phyloP scores from a whole-genome alignment of 2,888 invertebrate species.

The Autographa gamma region DNA sequence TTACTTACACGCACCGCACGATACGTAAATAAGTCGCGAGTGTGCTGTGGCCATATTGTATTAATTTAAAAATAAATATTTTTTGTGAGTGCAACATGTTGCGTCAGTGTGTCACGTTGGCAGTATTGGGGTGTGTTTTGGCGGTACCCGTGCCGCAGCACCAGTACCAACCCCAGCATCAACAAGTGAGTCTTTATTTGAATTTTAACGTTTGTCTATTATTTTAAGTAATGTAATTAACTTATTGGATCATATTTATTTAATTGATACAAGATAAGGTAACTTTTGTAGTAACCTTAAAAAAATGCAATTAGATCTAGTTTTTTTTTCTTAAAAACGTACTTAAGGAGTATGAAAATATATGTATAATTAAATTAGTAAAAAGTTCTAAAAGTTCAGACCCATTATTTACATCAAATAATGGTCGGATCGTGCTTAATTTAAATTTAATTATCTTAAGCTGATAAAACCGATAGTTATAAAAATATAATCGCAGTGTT shows the following conservation, averaged over 20 bases:
- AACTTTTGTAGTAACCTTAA: background rate
- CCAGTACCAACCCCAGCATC: slow-evolving; percentile 81
- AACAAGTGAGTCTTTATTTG: slow-evolving; percentile 75
- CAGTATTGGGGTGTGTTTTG: slow-evolving; percentile 78
- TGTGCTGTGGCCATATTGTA: slow-evolving; percentile 73
- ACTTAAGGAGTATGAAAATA: too few species aligned
- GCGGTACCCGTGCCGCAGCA: slow-evolving; percentile 74
- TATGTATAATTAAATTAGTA: too few species aligned
- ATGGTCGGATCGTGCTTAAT: too few species aligned
- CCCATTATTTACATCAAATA: too few species aligned
- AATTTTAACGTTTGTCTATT: background rate
- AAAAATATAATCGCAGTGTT: too few species aligned
- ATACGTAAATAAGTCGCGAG: slow-evolving; percentile 79
- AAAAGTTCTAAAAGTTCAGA: too few species aligned
- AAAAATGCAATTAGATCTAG: background rate
- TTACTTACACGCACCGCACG: slow-evolving; percentile 75
- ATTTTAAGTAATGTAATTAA: background rate
- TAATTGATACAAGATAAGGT: too few species aligned
- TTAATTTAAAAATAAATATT: slow-evolving; percentile 57
- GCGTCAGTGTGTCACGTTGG: slow-evolving; percentile 78
- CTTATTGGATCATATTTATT: too few species aligned
- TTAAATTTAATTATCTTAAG: too few species aligned
- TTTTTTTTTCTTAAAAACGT: too few species aligned
- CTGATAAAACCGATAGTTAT: too few species aligned
- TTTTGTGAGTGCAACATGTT: slow-evolving; percentile 82